Base-by-base conservation (phyloP, 2,797 vertebrate species). In the Oophaga sylvatica region DNA sequence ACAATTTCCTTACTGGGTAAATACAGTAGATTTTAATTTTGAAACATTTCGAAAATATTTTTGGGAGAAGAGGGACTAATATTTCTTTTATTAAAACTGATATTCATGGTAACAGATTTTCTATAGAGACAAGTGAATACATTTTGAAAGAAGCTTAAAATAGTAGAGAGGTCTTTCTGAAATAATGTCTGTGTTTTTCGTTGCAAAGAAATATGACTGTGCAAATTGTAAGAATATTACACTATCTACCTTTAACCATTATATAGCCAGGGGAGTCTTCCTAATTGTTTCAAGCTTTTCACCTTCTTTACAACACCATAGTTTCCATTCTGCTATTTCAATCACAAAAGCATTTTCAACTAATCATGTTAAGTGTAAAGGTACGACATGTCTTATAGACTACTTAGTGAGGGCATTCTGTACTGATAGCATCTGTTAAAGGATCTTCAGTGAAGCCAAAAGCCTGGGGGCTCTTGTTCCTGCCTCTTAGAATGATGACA, bases 251-350 rank as follows among this genome's bases (percentile, higher is more conserved):
- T 35, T 41, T 20, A 41, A 12, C 9, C 19, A 80, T 10, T n/a
- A 45, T 35, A 63, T n/a, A 80, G 41, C 19, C 78, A 63, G 59
- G 6, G 56, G 35, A 60, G 56, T 35, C 68, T 10, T 63, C 48
- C 83, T 93, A 93, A 93, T 95, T 92, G 91, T 90, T 91, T 91
- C 90, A 94, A 93, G 93, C 93, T 93, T 93, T 92, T 94, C 93
- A 94, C 94, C 91, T 92, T 89, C 92, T 91, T 94, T 90, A 92
- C 91, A 88, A 90, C 92, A 91, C 92, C 92, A 94, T 91, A 93
- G 94, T 93, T 93, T 93, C 91, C 89, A 90, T 91, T 5, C n/a
- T 92, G 91, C 92, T 90, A 90, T 91, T 94, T 91, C 88, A 91
- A 91, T 93, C 92, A 91, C 90, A 90, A 82, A 63, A 90, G 79